A percentile compares a stretch with the other conserved stretches of the same genome.
These are phyloP conservation scores for Eristalis pertinax DNA, from an alignment of 2,888 invertebrate species.

Conservation along the genomic window DNA sequence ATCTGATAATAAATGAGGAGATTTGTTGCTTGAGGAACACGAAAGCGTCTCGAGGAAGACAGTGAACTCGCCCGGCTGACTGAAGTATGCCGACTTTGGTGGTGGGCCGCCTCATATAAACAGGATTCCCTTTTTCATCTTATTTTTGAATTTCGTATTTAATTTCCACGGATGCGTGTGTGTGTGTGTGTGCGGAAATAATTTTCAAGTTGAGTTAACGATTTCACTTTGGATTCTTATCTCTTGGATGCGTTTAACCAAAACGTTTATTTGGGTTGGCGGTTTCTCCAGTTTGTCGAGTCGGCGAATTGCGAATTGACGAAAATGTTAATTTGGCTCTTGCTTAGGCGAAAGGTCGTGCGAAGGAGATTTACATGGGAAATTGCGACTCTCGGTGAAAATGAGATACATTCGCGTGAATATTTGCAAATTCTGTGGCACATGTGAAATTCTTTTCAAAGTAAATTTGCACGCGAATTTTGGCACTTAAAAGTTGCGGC, in stretches of 20 bases:
- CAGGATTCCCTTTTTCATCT: neutral
- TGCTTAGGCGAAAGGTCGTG: neutral
- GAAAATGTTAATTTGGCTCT: neutral
- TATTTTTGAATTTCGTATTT: constrained; percentile 14
- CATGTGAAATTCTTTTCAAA: neutral
- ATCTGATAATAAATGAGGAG: constrained; percentile 69
- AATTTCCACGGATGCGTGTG: neutral
- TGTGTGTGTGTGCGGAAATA: constrained; percentile 5
- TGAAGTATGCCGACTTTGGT: constrained; percentile 17
- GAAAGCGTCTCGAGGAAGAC: constrained; percentile 25
- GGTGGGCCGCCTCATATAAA: neutral
- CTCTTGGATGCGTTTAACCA: constrained; percentile 5
- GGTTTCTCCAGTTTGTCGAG: neutral
- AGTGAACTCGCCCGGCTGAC: constrained; percentile 43
- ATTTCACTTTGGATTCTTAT: constrained; percentile 15
- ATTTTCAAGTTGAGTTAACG: constrained; percentile 30
- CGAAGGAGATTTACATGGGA: neutral
- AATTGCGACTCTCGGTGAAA: neutral
- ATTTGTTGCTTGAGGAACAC: constrained; percentile 52
- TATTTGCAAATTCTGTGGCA: neutral
- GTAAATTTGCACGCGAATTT: neutral
- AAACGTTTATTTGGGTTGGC: neutral
- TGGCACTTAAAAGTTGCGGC: neutral
- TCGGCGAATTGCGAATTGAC: neutral
- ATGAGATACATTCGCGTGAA: neutral